These are phyloP conservation scores for Ammodramus savannarum DNA, from an alignment of 2,113 vertebrate genomes.

Conservation along the genomic window DNA sequence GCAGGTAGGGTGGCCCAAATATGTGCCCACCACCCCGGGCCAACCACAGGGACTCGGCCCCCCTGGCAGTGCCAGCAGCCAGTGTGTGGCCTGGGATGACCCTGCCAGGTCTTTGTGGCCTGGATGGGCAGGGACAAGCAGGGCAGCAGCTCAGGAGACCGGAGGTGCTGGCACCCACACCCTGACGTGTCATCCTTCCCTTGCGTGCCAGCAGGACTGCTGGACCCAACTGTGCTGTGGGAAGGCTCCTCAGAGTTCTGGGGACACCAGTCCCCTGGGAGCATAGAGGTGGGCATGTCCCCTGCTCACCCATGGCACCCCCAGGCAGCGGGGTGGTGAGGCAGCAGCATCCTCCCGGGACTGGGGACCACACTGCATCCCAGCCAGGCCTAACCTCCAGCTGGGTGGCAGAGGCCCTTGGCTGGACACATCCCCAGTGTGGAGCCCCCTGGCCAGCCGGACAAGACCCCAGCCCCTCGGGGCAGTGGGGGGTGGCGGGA, in stretches of 20 bases:
- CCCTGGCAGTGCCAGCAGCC: not conserved
- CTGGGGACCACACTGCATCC: rapidly evolving
- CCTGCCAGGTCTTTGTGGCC: not conserved
- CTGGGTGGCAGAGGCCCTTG: rapidly evolving
- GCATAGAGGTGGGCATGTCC: not conserved
- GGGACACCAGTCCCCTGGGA: not conserved
- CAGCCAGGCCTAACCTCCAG: not conserved
- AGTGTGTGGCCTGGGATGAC: not conserved
- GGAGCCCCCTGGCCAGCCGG: not conserved
- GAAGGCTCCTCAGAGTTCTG: not conserved
- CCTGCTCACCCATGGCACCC: not conserved
- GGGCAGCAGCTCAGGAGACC: not conserved
- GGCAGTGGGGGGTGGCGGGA: not conserved
- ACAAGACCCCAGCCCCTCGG: not conserved
- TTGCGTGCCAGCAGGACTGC: not conserved
- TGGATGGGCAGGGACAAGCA: not conserved
- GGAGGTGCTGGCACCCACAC: not conserved
- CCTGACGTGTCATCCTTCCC: not conserved
- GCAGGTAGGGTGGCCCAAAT: not conserved
- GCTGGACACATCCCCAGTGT: rapidly evolving
- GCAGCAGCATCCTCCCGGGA: not conserved
- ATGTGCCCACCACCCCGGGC: rapidly evolving
- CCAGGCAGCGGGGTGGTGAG: not conserved
- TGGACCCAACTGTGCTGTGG: not conserved
- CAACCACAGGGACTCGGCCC: not conserved